Percentiles rank a stretch among this genome's conserved stretches.
Conservation (phyloP, 1,140 invertebrate genomes). For the Drosophila mojavensis region DNA sequence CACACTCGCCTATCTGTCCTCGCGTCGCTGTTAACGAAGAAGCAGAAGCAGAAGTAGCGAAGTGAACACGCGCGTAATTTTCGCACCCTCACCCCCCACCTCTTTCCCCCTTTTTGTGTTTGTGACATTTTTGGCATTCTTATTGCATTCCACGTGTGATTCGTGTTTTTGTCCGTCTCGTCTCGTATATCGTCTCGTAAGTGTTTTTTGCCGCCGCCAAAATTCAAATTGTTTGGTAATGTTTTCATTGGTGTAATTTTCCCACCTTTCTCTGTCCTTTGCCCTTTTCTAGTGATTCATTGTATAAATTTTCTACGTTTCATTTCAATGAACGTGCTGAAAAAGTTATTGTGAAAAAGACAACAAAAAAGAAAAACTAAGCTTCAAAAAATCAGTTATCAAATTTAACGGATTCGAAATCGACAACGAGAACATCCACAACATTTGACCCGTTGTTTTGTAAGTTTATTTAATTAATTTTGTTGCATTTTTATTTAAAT, state of each 20-base stretch:
- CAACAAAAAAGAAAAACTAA: constrained; percentile 8
- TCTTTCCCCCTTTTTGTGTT: neutral
- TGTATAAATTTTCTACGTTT: constrained; percentile 24
- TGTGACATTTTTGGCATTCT: constrained; percentile 40
- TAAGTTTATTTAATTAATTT: constrained; percentile 51
- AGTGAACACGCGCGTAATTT: constrained; percentile 39
- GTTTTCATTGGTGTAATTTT: constrained; percentile 21
- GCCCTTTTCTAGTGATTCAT: constrained; percentile 25
- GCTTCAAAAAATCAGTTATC: neutral
- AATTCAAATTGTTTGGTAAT: constrained; percentile 36
- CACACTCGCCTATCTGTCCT: constrained; percentile 9
- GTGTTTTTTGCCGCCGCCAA: neutral
- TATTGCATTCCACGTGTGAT: constrained; percentile 49
- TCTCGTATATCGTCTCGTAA: constrained; percentile 16
- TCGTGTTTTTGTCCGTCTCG: constrained; percentile 28
- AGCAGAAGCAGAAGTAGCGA: constrained; percentile 28
- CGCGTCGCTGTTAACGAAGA: constrained; percentile 1
- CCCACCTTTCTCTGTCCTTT: neutral
- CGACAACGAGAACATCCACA: constrained; percentile 22
- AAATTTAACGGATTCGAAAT: constrained; percentile 19
- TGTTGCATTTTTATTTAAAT: constrained; percentile 6
- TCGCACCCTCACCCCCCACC: neutral
- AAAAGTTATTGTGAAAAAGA: constrained; percentile 41
- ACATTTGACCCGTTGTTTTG: constrained; percentile 27
- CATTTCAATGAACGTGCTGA: constrained; percentile 31